phyloP scores from a whole-genome alignment of 2,797 vertebrate genomes.

The Atherinosoma microstoma region DNA sequence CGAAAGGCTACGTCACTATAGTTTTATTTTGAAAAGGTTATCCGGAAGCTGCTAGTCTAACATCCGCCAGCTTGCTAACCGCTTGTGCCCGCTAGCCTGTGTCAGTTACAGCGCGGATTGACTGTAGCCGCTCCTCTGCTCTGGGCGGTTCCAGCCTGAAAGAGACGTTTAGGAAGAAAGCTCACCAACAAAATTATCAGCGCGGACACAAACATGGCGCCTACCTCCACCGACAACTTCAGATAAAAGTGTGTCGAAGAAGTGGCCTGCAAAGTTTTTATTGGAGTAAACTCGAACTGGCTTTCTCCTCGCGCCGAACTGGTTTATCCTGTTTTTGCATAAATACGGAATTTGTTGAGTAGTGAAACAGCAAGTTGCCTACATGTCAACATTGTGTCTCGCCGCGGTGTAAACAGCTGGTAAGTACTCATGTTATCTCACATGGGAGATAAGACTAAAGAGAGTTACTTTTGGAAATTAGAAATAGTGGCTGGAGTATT shows the following conservation, averaged over 20 bases:
- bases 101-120: constrained; percentile 16
- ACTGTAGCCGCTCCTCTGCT: constrained; percentile 54
- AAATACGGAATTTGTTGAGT: constrained; percentile 49
- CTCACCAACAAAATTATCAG: constrained; percentile 70
- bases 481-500: background rate
- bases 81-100: background rate
- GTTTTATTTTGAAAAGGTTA: constrained; percentile 44
- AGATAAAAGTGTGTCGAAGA: constrained; percentile 71
- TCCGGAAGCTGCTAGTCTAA: constrained; percentile 1
- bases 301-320: background rate
- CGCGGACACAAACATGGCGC: constrained; percentile 85
- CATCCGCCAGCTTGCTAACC: background rate
- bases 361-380: constrained; percentile 76
- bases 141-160: constrained; percentile 80
- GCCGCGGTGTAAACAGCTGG: constrained; percentile 82
- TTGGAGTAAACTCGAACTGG: constrained; percentile 14
- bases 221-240: constrained; percentile 69
- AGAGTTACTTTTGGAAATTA: background rate
- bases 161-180: constrained; percentile 70
- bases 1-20: rapidly evolving
- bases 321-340: constrained; percentile 35
- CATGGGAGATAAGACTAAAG: background rate
- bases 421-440: constrained; percentile 70
- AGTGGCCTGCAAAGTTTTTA: constrained; percentile 70
- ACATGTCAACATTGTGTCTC: constrained; percentile 80